Evolutionary conservation across 2,113 vertebrate genomes (phyloP).

Genomic region (Cisticola juncidis): DNA sequence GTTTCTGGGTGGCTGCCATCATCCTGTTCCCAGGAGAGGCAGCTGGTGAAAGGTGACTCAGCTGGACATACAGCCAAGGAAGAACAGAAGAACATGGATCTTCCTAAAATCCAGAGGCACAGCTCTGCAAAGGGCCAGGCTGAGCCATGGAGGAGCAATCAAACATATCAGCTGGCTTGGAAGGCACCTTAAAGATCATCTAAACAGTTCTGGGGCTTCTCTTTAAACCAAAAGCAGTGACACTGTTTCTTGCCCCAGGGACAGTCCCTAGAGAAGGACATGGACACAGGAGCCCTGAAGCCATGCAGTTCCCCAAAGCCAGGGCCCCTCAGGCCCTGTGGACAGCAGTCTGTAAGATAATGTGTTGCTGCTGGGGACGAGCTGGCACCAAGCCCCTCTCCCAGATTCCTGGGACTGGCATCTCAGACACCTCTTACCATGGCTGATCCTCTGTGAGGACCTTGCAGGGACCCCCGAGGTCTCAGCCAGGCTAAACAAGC

Average conservation of each 20-base stretch:
- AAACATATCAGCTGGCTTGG: not conserved
- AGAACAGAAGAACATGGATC: not conserved
- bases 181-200: not conserved
- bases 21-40: not conserved
- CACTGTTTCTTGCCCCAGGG: not conserved
- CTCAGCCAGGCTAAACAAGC: not conserved
- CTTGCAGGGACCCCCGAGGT: fast-evolving
- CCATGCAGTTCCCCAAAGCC: not conserved
- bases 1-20: not conserved
- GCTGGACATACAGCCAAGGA: not conserved
- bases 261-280: not conserved
- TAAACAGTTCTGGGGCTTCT: not conserved
- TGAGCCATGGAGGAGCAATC: not conserved
- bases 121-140: not conserved
- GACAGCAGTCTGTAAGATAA: not conserved
- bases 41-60: not conserved
- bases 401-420: not conserved
- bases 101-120: not conserved
- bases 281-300: not conserved
- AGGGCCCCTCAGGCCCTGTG: not conserved
- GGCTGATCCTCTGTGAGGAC: not conserved
- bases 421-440: not conserved
- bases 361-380: fast-evolving
- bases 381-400: not conserved
- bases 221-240: not conserved